Percentiles rank a stretch among this genome's conserved stretches.
Evolutionary conservation across 2,113 vertebrate genomes (phyloP).

Genomic region (Syngnathus scovelli): DNA sequence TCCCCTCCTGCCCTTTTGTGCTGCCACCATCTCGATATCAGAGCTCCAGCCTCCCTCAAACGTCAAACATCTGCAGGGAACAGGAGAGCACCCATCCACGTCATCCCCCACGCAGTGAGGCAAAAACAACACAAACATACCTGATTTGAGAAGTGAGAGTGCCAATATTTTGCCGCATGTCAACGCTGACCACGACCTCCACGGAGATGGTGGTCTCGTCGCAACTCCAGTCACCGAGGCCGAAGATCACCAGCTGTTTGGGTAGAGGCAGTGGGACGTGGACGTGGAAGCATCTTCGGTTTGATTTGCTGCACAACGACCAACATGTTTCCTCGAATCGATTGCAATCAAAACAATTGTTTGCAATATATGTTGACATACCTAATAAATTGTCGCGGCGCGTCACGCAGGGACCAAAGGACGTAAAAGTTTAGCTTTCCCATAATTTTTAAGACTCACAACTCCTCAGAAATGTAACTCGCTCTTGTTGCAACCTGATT

Average conservation of each 20-base stretch:
- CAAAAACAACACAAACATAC: slow-evolving; percentile 41
- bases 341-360: neutral
- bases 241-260: slow-evolving; percentile 76
- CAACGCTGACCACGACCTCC: slow-evolving; percentile 70
- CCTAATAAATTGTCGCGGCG: slow-evolving; percentile 74
- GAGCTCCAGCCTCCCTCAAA: slow-evolving; percentile 80
- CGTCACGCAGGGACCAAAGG: slow-evolving; percentile 73
- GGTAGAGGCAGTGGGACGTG: slow-evolving; percentile 79
- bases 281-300: slow-evolving; percentile 72
- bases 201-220: slow-evolving; percentile 51
- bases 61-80: slow-evolving; percentile 73
- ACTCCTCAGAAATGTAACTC: too few relatives aligned
- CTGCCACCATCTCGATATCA: slow-evolving; percentile 66
- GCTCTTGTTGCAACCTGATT: slow-evolving; percentile 10
- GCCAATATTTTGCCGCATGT: slow-evolving; percentile 65
- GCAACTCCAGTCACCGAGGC: slow-evolving; percentile 78
- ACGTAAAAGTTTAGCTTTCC: slow-evolving; percentile 69
- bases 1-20: slow-evolving; percentile 66
- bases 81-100: neutral
- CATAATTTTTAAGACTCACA: slow-evolving; percentile 36
- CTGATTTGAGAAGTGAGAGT: slow-evolving; percentile 65
- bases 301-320: slow-evolving; percentile 65
- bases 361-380: slow-evolving; percentile 19
- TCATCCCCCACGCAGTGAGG: neutral
- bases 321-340: neutral